phyloP scores from a whole-genome alignment of 2,797 vertebrate species.

The Sparidentex hasta region DNA sequence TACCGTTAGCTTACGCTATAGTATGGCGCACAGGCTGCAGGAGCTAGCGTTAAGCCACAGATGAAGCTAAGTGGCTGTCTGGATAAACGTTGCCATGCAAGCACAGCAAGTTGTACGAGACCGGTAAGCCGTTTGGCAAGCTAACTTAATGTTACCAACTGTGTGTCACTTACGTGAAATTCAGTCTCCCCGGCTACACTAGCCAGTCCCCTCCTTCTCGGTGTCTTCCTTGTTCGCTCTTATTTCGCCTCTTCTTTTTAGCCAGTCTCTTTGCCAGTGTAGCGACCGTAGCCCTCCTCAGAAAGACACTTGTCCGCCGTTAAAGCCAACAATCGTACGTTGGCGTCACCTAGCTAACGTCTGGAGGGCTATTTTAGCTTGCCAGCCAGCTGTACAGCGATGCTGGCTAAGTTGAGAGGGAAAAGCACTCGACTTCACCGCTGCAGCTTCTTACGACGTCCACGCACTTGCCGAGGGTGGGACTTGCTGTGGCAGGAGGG shows the following conservation, averaged over 20 bases:
- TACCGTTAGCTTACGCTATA: constrained; percentile 56
- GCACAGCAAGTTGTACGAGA: constrained; percentile 45
- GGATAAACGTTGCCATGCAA: constrained; percentile 58
- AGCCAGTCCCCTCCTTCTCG: constrained; percentile 80
- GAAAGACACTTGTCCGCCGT: constrained; percentile 54
- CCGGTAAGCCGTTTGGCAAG: constrained; percentile 43
- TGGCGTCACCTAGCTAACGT: constrained; percentile 53
- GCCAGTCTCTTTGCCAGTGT: constrained; percentile 74
- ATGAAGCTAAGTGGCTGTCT: constrained; percentile 27
- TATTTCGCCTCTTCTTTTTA: constrained; percentile 76
- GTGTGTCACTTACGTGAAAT: constrained; percentile 78
- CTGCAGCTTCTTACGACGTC: constrained; percentile 73
- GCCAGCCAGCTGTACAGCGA: constrained; percentile 62
- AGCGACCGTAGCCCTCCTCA: constrained; percentile 62
- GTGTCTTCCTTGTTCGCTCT: constrained; percentile 75
- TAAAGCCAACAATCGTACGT: constrained; percentile 47
- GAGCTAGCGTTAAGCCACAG: constrained; percentile 50
- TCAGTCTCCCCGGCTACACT: constrained; percentile 77
- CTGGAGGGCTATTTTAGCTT: constrained; percentile 9
- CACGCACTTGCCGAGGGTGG: constrained; percentile 78
- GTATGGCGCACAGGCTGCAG: constrained; percentile 58
- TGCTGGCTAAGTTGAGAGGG: constrained; percentile 65
- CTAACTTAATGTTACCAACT: constrained; percentile 23
- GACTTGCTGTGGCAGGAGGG: constrained; percentile 67
- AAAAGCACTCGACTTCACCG: constrained; percentile 59